Evolutionary conservation across 1,140 invertebrate species (phyloP), one percentile per base, ranked within the genome.

Genomic region (Diploscapter pachys): DNA sequence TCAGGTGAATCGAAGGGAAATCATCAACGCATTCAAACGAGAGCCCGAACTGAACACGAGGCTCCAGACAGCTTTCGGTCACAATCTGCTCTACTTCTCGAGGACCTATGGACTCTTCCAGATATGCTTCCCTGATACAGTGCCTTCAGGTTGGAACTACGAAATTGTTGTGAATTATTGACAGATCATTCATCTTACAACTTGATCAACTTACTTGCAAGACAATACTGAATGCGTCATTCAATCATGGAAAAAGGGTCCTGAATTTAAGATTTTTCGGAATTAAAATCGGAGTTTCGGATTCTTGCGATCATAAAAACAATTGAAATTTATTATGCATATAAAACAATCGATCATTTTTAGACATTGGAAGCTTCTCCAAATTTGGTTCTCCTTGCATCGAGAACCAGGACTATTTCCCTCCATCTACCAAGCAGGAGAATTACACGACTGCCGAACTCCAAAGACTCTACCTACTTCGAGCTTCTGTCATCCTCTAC

Each of bases 1-100:
- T 52, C 70, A 76, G 75, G 75, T 76, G 53, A 72, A 76, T 72
- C 65, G 75, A 56, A 50, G 75, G 56, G 69, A 76, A n/a, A 76
- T 76, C 63, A 11, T 76, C 49, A 76, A 76, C 56, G 63, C 75
- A 51, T 76, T 76, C 75, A 76, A 71, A 54, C 61, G 70, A 48
- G 75, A 76, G 63, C 75, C 75, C 13, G 75, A 76, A 70, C 63
- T 76, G 70, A 68, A 55, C 63, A 65, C 68, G 49, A 61, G 62
- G 50, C 65, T 76, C 11, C 63, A 76, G 62, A 65, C 66, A 11
- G 68, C 75, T 3, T 76, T 76, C 51, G 65, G 52, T 3, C 72
- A 71, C 54, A 71, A 76, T 55, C 11, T 51, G 9, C 56, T 64
- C 54, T 76, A 76, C 64, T 76, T 72, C 75, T 73, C 75, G 6